phyloP scores from a whole-genome alignment of 2,888 invertebrate genomes.

The Cinara cedri region DNA sequence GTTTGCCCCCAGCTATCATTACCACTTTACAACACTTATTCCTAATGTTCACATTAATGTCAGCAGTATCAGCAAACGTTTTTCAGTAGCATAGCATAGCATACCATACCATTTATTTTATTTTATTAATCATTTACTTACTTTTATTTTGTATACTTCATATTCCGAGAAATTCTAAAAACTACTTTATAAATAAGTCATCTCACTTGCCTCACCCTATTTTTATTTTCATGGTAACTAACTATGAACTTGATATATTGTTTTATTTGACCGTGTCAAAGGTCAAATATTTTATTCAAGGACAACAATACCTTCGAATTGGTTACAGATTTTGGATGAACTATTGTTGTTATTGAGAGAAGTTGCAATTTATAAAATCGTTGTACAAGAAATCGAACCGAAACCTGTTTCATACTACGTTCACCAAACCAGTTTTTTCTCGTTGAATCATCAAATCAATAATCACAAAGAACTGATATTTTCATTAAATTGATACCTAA shows the following conservation, averaged over 20 bases:
- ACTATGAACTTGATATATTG: slow-evolving; percentile 3
- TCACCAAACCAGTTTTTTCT: slow-evolving; percentile 39
- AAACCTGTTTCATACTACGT: slow-evolving; percentile 47
- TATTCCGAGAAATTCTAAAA: too few species aligned
- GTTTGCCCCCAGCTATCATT: too few species aligned
- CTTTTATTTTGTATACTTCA: too few species aligned
- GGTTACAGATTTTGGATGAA: slow-evolving; percentile 50
- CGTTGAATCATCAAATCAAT: not conserved
- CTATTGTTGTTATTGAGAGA: slow-evolving; percentile 6
- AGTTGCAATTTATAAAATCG: slow-evolving; percentile 26
- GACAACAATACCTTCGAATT: slow-evolving; percentile 44
- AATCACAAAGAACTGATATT: slow-evolving; percentile 20
- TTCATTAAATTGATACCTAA: not conserved
- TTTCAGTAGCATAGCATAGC: too few species aligned
- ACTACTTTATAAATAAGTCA: too few species aligned
- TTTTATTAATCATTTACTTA: too few species aligned
- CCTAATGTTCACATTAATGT: too few species aligned
- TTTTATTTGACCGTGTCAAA: slow-evolving; percentile 48
- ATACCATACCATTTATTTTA: too few species aligned
- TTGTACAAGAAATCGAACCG: slow-evolving; percentile 13
- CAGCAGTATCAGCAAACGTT: too few species aligned
- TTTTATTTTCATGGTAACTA: slow-evolving; percentile 16
- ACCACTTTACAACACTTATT: too few species aligned
- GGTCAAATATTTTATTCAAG: slow-evolving; percentile 35
- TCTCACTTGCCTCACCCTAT: not conserved